A percentile compares a stretch with the other conserved stretches of the same genome.
Conservation (phyloP, 2,888 invertebrate genomes). For the Perdita meconis region DNA sequence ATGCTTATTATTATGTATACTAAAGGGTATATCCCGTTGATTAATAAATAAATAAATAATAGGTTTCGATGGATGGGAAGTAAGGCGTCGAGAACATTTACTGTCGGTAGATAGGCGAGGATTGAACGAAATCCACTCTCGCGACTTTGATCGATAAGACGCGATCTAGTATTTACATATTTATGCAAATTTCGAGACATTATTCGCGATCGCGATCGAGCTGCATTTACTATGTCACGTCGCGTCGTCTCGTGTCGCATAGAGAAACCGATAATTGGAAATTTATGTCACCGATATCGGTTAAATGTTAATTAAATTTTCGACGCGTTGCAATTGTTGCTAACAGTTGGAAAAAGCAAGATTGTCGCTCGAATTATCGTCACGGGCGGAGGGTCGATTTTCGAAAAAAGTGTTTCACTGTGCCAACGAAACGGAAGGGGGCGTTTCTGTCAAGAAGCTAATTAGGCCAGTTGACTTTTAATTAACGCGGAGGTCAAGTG, state of each 20-base stretch:
- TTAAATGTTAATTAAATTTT: background rate
- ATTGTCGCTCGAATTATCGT: background rate
- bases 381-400: slow-evolving; percentile 8
- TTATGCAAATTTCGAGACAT: slow-evolving; percentile 72
- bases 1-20: too few relatives aligned
- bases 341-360: background rate
- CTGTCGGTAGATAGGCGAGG: slow-evolving; percentile 9
- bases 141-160: slow-evolving; percentile 47
- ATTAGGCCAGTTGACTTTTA: slow-evolving; percentile 59
- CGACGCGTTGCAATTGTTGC: background rate
- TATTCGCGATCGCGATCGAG: slow-evolving; percentile 43
- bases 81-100: slow-evolving; percentile 17
- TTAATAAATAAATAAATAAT: too few relatives aligned
- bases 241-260: too few relatives aligned
- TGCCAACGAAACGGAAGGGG: slow-evolving; percentile 6
- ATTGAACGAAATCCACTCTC: slow-evolving; percentile 48
- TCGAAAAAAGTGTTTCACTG: slow-evolving; percentile 30
- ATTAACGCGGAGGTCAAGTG: slow-evolving; percentile 43
- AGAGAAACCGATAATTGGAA: too few relatives aligned
- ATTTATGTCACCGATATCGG: too few relatives aligned
- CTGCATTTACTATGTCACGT: too few relatives aligned
- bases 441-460: slow-evolving; percentile 41
- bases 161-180: slow-evolving; percentile 70
- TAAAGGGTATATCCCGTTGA: too few relatives aligned
- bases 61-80: background rate